A percentile compares a stretch with the other conserved stretches of the same genome.
phyloP scores from a whole-genome alignment of 2,797 vertebrate species.

The Rhabdomys pumilio region DNA sequence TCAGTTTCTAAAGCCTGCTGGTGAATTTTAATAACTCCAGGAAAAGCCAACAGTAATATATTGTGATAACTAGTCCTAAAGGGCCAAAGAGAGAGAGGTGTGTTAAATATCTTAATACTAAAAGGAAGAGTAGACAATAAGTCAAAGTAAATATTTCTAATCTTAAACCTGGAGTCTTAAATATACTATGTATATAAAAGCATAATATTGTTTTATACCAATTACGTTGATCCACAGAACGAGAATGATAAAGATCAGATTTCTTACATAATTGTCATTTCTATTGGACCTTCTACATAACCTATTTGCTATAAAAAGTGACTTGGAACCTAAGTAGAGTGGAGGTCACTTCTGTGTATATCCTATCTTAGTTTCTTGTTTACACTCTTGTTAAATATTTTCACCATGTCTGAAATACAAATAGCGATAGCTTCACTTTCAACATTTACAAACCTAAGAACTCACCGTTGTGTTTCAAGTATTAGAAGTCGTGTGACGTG shows the following conservation, averaged over 20 bases:
- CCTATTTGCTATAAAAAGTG: conserved; percentile 55
- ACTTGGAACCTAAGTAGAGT: conserved; percentile 62
- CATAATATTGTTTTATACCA: conserved; percentile 81
- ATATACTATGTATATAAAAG: conserved; percentile 83
- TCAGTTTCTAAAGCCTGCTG: conserved; percentile 61
- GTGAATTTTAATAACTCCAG: conserved; percentile 48
- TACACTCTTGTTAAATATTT: conserved; percentile 73
- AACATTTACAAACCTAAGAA: conserved; percentile 83
- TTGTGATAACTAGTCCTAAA: conserved; percentile 71
- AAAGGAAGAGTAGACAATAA: conserved; percentile 71
- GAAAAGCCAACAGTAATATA: conserved; percentile 57
- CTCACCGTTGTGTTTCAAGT: conserved; percentile 80
- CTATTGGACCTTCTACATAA: conserved; percentile 71
- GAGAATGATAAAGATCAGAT: conserved; percentile 85
- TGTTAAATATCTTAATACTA: conserved; percentile 79
- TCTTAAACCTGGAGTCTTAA: conserved; percentile 80
- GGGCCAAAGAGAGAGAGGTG: conserved; percentile 57
- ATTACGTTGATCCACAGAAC: conserved; percentile 81
- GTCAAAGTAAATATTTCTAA: conserved; percentile 84
- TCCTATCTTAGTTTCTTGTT: conserved; percentile 68
- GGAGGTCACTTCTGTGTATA: conserved; percentile 63
- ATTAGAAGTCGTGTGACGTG: conserved; percentile 74
- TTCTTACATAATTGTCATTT: conserved; percentile 83
- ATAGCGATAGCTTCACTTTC: conserved; percentile 75
- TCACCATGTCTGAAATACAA: conserved; percentile 76